Evolutionary conservation across 1,140 invertebrate species (phyloP), one percentile per base, ranked within the genome.

Genomic region (Agrilus planipennis): DNA sequence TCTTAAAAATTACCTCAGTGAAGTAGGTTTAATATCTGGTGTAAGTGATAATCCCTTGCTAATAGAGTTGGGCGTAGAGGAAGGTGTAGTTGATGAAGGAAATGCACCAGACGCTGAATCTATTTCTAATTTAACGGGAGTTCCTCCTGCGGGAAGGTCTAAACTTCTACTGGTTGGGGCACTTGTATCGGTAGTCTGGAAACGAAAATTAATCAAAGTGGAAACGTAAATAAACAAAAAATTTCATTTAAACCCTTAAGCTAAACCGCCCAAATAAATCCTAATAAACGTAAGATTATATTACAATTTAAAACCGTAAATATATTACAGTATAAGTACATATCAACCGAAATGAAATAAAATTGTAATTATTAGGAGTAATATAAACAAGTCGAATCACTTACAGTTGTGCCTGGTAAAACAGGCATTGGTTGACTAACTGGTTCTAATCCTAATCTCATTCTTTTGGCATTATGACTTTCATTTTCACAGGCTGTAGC

Each of bases 401-500:
- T 53, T 53, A 61, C 56, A 14, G 55, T 51, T 10, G 52, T 31
- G 19, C 57, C 55, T 34, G 78, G 73, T 39, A 77, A 68, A 42
- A 79, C 70, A 46, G 83, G 81, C 69, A 84, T 76, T 14, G 84
- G 81, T 64, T 90, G 83, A 65, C 87, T 82, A 62, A 95, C 83
- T 27, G 91, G 92, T 62, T 95, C 91, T 49, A 95, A 69, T 39
- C 92, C 92, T 54, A 94, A 75, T 46, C 90, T 76, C 89, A 95
- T 94, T 53, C 90, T 76, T 67, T 94, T 95, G 19, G 90, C 91
- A 64, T 95, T 95, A 61, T 92, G 82, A 61, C 85, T 89, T 66
- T 95, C 92, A 63, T 95, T 95, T 68, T 95, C 91, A 64, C 91
- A 95, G 30, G 92, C 92, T 51, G 84, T 82, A 46, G 90, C 89